Base-by-base conservation (phyloP, 2,113 vertebrate genomes). In the Eptatretus burgeri region DNA sequence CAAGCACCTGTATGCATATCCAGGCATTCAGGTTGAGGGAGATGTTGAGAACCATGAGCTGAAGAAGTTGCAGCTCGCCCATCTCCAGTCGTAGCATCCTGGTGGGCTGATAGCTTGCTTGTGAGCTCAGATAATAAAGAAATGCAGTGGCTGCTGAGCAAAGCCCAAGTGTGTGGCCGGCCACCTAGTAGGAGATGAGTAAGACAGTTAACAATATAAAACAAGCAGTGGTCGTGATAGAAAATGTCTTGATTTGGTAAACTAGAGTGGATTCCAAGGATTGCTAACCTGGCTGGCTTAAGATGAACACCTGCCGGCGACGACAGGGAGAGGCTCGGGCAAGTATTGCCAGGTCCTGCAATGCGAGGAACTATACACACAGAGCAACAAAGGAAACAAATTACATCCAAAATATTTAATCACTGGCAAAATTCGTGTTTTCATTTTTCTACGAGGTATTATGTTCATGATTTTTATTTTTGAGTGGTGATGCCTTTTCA, bases 91-190 rank as follows among this genome's bases (percentile, higher is more conserved):
- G 85, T 78, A 11, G 76, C 78, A 67, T 96, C 87, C 62, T 98
- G 86, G 67, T 84, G 79, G 14, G 72, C 63, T 2, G 85, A 68
- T 51, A 96, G 77, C 66, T 80, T 81, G 69, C 82, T 82, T 19
- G 85, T 91, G 69, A 98, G 76, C 67, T 82, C 80, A 50, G 69
- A 74, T 64, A 98, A 71, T 66, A 95, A 75, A 66, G 70, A 79
- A 72, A 96, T 70, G 68, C 91, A 96, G 71, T 87, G 87, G 64
- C 71, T 75, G 64, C 79, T 88, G 71, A 98, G 79, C 1, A 84
- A 80, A 19, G 79, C 79, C 91, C 91, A 98, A 68, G 83, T 87
- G 69, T 96, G 81, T 2, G 91, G 81, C 70, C 95, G 89, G 19
- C 91, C 89, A 67, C 91, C 91, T 98, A 70, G 5, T 41, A 41